Evolutionary conservation across 2,113 vertebrate species (phyloP).

Genomic region (Tragulus kanchil): DNA sequence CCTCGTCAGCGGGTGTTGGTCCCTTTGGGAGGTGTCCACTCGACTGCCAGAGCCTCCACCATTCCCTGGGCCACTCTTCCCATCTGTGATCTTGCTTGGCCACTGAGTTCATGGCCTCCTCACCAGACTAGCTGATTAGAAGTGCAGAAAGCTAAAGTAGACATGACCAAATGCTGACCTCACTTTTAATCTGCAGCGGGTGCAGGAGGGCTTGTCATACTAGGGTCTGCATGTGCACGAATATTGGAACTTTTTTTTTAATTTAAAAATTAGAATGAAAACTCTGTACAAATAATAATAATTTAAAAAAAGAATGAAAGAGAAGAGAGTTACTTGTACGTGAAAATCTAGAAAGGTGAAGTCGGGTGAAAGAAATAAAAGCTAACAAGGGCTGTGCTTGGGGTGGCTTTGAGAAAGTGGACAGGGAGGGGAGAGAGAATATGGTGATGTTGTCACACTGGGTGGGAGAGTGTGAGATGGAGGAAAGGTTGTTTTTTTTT

Average conservation of each 20-base stretch:
- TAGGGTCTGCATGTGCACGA: not conserved
- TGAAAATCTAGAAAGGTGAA: not conserved
- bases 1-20: no score
- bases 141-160: not conserved
- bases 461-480: not conserved
- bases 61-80: not conserved
- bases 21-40: fast-evolving
- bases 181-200: not conserved
- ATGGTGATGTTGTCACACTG: no score
- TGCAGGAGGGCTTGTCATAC: not conserved
- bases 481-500: not conserved
- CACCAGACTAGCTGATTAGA: not conserved
- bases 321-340: not conserved
- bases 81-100: not conserved
- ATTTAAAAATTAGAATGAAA: slow-evolving; percentile 22
- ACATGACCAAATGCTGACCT: not conserved
- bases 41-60: not conserved
- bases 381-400: not conserved
- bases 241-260: not conserved
- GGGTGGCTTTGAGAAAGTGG: not conserved
- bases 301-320: slow-evolving; percentile 29
- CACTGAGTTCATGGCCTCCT: not conserved
- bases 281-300: not conserved
- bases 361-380: not conserved
- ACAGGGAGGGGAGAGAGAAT: not conserved